Evolutionary conservation across 2,888 invertebrate genomes (phyloP).

Genomic region (Octonoba sinensis): DNA sequence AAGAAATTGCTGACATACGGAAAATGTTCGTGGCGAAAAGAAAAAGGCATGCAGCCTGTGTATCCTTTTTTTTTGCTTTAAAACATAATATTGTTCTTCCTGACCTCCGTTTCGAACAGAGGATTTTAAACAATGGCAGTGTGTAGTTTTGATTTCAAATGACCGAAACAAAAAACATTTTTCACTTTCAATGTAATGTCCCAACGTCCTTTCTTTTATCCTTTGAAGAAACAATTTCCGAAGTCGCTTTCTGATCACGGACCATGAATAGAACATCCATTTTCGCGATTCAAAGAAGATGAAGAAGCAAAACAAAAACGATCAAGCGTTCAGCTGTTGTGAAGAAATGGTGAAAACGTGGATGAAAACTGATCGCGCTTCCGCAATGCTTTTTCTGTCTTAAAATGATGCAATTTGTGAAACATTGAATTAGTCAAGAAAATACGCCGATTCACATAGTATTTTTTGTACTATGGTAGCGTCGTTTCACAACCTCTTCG

Average conservation of each 20-base stretch:
- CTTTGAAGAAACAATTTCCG: constrained; percentile 8
- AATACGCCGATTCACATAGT: too few species aligned
- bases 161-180: not conserved
- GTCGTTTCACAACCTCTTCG: too few species aligned
- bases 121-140: constrained; percentile 30
- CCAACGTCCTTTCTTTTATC: constrained; percentile 26
- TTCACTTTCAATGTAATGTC: constrained; percentile 15
- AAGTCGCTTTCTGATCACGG: constrained; percentile 33
- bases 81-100: too few species aligned
- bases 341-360: constrained; percentile 7
- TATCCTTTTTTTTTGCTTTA: too few species aligned
- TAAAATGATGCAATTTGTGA: too few species aligned
- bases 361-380: too few species aligned
- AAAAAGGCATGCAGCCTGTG: too few species aligned
- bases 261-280: constrained; percentile 32
- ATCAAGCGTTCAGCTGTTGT: constrained; percentile 16
- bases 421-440: too few species aligned
- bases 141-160: constrained; percentile 18
- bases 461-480: too few species aligned
- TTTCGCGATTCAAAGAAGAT: constrained; percentile 4
- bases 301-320: not conserved
- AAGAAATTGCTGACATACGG: too few species aligned
- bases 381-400: too few species aligned
- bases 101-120: not conserved
- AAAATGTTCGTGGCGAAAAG: too few species aligned